A percentile compares a stretch with the other conserved stretches of the same genome.
Evolutionary conservation across 2,113 vertebrate species (phyloP).

Genomic region (Hippocampus guttulatus): DNA sequence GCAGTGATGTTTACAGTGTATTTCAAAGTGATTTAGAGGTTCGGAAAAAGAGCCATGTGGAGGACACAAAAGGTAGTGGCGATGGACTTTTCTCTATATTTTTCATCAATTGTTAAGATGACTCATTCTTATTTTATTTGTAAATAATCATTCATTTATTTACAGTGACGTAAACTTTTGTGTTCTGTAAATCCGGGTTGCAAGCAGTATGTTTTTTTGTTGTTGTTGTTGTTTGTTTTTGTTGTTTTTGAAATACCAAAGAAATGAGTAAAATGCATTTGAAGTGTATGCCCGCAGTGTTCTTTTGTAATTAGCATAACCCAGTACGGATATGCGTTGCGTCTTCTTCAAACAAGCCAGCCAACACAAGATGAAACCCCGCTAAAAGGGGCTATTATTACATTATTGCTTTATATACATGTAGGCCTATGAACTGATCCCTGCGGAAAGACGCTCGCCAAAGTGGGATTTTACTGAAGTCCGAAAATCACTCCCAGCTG

Average conservation of each 20-base stretch:
- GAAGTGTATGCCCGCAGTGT: slow-evolving; percentile 32
- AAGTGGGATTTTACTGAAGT: slow-evolving; percentile 69
- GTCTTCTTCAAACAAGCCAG: slow-evolving; percentile 48
- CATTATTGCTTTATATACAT: slow-evolving; percentile 73
- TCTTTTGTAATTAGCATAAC: slow-evolving; percentile 45
- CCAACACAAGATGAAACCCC: slow-evolving; percentile 52
- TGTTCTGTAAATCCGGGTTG: background rate
- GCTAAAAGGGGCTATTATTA: slow-evolving; percentile 64
- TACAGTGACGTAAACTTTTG: background rate
- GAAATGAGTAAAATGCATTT: slow-evolving; percentile 14
- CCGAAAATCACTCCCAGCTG: slow-evolving; percentile 75
- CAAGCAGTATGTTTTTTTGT: background rate
- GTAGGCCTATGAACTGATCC: slow-evolving; percentile 67
- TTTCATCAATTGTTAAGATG: background rate
- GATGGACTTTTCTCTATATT: background rate
- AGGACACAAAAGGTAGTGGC: background rate
- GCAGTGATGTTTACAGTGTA: background rate
- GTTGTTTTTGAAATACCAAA: background rate
- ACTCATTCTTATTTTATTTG: background rate
- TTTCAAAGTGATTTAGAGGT: background rate
- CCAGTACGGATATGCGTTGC: slow-evolving; percentile 36
- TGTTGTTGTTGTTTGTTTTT: no score
- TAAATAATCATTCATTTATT: background rate
- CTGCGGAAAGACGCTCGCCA: slow-evolving; percentile 69
- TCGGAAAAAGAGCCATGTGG: background rate